Percentiles rank a stretch among this genome's conserved stretches.
phyloP scores from a whole-genome alignment of 2,113 vertebrate species.

The Protobothrops mucrosquamatus region DNA sequence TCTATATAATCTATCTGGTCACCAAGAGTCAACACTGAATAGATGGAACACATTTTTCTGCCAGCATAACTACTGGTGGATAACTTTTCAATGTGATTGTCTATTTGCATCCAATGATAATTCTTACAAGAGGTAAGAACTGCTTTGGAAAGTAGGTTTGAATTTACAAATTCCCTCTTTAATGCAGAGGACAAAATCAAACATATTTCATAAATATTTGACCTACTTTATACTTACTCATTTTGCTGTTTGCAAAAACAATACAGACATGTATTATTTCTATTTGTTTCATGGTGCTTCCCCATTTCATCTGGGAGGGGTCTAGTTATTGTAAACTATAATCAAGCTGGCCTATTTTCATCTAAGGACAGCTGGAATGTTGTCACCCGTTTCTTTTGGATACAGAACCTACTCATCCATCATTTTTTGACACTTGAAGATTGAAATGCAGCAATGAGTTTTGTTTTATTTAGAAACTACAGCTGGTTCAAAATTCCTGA shows the following conservation, averaged over 20 bases:
- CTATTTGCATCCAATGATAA: not conserved
- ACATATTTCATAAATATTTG: not conserved
- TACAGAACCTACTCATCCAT: slow-evolving; percentile 13
- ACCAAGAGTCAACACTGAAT: not conserved
- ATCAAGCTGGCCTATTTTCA: slow-evolving; percentile 2
- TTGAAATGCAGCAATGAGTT: not conserved
- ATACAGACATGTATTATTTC: not conserved
- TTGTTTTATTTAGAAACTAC: slow-evolving; percentile 15
- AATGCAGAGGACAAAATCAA: not conserved
- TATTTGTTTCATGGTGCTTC: not conserved
- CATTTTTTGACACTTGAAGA: slow-evolving; percentile 6
- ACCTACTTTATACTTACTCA: not conserved
- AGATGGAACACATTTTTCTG: not conserved
- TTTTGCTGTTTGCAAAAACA: not conserved
- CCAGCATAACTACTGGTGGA: not conserved
- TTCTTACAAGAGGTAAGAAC: not conserved
- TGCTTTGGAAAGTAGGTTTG: not conserved
- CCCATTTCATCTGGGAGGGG: not conserved
- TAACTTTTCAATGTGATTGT: not conserved
- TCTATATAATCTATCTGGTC: not conserved
- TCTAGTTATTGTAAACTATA: not conserved
- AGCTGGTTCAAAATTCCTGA: slow-evolving; percentile 10
- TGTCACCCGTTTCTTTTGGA: slow-evolving; percentile 12
- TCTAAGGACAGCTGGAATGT: slow-evolving; percentile 25
- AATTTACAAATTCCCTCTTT: not conserved